These are phyloP conservation scores for Dryococelus australis DNA, from an alignment of 2,888 invertebrate species.

Conservation along the genomic window DNA sequence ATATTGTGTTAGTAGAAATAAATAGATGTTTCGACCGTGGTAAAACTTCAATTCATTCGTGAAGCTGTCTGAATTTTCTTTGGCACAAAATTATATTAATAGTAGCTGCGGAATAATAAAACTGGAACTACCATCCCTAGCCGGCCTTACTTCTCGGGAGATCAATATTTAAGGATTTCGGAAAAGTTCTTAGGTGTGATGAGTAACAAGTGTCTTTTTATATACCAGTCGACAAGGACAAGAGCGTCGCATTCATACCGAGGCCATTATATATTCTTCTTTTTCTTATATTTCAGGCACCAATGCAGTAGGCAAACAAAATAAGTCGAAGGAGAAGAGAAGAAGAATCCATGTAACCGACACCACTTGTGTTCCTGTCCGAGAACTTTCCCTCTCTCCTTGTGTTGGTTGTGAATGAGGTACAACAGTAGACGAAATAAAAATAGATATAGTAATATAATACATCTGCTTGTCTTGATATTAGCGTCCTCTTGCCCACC, in stretches of 20 bases:
- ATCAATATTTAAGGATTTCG: background rate
- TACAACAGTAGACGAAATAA: constrained; percentile 45
- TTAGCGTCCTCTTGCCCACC: constrained; percentile 95
- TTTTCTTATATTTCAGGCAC: background rate
- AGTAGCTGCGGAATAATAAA: background rate
- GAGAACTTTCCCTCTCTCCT: background rate
- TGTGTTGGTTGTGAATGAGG: constrained; percentile 37
- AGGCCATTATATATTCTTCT: background rate
- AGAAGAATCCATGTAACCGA: background rate
- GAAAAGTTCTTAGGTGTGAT: background rate
- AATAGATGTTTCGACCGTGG: too few relatives aligned
- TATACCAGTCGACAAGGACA: background rate
- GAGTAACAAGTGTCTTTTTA: background rate
- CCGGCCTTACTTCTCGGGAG: background rate
- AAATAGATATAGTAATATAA: constrained; percentile 40
- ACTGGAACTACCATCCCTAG: background rate
- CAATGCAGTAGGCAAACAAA: background rate
- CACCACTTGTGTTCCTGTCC: background rate
- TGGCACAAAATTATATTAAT: too few relatives aligned
- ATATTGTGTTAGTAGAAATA: too few relatives aligned
- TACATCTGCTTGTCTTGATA: constrained; percentile 40
- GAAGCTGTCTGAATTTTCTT: too few relatives aligned
- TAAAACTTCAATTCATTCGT: too few relatives aligned
- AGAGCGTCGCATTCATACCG: background rate
- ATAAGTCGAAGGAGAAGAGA: constrained; percentile 8